Conservation (phyloP, 2,888 invertebrate genomes). For the Parochlus steinenii region DNA sequence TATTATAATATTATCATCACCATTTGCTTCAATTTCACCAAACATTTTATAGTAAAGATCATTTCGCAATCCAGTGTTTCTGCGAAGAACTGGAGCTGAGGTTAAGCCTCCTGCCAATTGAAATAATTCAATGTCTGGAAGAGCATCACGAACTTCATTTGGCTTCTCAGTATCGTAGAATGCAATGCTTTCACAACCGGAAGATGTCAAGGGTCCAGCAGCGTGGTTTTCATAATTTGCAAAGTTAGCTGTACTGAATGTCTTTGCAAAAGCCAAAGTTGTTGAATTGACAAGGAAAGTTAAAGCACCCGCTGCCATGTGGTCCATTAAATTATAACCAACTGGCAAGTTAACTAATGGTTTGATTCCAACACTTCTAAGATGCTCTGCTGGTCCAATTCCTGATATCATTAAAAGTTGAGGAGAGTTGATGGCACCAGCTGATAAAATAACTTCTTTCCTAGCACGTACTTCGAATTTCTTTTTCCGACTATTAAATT, state of each 20-base stretch:
- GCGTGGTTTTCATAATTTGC: no score
- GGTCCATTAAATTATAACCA: slow-evolving; percentile 9
- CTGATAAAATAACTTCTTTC: slow-evolving; percentile 5
- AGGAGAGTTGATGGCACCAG: background rate
- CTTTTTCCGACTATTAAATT: slow-evolving; percentile 27
- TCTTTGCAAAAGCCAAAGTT: no score
- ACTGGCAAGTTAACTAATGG: slow-evolving; percentile 3
- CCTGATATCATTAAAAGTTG: slow-evolving; percentile 2
- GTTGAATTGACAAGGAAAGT: slow-evolving; percentile 3
- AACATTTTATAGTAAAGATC: slow-evolving; percentile 31
- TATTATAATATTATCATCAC: no score
- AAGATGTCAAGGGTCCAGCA: no score
- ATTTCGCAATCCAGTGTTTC: slow-evolving; percentile 33
- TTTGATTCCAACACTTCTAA: background rate
- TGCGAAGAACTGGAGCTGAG: slow-evolving; percentile 23
- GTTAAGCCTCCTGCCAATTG: slow-evolving; percentile 38
- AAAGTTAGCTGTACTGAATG: no score
- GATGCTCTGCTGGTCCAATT: slow-evolving; percentile 1
- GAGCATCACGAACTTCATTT: slow-evolving; percentile 31
- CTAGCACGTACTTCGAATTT: background rate
- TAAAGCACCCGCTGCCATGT: background rate
- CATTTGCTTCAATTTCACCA: no score
- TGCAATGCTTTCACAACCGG: background rate
- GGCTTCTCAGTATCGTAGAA: no score
- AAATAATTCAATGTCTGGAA: slow-evolving; percentile 56